Percentiles rank a stretch among this genome's conserved stretches.
Evolutionary conservation across 2,113 vertebrate species (phyloP).

Genomic region (Anoura caudifer): DNA sequence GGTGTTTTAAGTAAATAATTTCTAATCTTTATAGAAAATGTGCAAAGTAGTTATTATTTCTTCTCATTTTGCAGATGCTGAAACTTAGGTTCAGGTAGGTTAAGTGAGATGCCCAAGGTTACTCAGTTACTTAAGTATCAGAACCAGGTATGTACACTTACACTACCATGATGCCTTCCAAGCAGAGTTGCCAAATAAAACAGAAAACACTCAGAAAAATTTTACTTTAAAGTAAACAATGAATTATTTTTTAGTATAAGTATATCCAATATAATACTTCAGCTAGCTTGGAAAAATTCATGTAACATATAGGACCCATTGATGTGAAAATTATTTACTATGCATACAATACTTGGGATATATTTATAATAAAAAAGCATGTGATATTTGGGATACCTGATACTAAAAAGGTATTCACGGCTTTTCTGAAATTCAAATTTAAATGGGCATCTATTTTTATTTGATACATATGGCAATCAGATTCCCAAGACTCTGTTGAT

Average conservation of each 20-base stretch:
- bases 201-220: neutral
- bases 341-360: neutral
- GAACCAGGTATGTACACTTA: neutral
- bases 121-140: neutral
- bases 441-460: slow-evolving; percentile 9
- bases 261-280: neutral
- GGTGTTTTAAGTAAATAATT: neutral
- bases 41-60: neutral
- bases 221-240: neutral
- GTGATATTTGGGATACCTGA: neutral
- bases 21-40: neutral
- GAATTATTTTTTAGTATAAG: neutral
- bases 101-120: neutral
- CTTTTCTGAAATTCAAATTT: slow-evolving; percentile 21
- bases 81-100: neutral
- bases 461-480: neutral
- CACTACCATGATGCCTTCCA: neutral
- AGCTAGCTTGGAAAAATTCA: neutral
- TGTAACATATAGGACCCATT: neutral
- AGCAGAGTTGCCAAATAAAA: neutral
- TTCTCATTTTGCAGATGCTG: slow-evolving; percentile 5
- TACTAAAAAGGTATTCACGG: neutral
- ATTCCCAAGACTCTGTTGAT: neutral
- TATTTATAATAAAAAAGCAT: neutral
- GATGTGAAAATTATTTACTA: neutral